Conservation (phyloP, 2,888 invertebrate species). For the Limnephilus auricula region DNA sequence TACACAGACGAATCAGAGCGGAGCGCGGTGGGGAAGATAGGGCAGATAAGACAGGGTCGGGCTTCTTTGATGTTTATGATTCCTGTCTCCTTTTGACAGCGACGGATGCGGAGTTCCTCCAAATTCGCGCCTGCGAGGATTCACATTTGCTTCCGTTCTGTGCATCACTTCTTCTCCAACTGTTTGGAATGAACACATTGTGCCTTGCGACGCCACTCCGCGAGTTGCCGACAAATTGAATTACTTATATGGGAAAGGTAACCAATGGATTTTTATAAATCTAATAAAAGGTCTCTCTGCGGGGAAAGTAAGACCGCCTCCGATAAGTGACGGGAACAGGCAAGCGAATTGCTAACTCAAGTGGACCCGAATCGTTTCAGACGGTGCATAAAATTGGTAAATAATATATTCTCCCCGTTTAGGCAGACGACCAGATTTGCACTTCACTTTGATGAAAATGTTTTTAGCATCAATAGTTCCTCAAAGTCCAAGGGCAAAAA, state of each 20-base stretch:
- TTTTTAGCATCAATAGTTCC: neutral
- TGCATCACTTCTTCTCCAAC: slow-evolving; percentile 23
- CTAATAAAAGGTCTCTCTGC: neutral
- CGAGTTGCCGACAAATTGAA: neutral
- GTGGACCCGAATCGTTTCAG: neutral
- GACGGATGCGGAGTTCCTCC: slow-evolving; percentile 44
- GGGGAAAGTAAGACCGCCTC: neutral
- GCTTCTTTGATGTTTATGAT: slow-evolving; percentile 61
- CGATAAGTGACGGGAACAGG: neutral
- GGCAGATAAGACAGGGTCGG: slow-evolving; percentile 49
- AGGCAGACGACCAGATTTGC: neutral
- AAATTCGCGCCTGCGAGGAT: slow-evolving; percentile 33
- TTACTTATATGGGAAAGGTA: neutral
- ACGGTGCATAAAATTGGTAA: neutral
- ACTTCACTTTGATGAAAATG: neutral
- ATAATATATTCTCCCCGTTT: neutral
- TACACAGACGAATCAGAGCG: slow-evolving; percentile 50
- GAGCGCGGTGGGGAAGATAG: slow-evolving; percentile 25
- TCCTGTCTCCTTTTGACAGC: slow-evolving; percentile 58
- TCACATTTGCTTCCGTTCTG: neutral
- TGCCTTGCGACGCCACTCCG: neutral
- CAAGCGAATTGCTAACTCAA: neutral
- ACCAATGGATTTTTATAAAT: neutral
- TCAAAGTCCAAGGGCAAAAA: no score
- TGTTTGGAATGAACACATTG: neutral